These are phyloP conservation scores for Lycia hirtaria DNA, from an alignment of 2,888 invertebrate species.

Conservation along the genomic window DNA sequence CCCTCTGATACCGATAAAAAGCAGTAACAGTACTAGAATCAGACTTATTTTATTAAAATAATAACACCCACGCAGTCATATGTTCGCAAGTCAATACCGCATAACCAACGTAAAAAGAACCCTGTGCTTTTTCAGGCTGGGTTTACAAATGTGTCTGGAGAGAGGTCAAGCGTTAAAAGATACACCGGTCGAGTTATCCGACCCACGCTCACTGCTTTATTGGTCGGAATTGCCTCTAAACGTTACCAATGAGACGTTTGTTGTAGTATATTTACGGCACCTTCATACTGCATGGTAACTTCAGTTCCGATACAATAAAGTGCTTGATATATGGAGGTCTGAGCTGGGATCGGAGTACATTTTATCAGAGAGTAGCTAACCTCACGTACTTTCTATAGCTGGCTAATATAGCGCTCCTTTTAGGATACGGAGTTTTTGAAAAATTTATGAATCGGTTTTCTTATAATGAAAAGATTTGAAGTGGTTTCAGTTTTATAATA, in stretches of 20 bases:
- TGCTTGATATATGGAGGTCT: constrained; percentile 65
- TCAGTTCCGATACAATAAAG: constrained; percentile 68
- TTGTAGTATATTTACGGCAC: constrained; percentile 79
- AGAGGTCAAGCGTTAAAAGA: constrained; percentile 52
- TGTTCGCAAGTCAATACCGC: constrained; percentile 66
- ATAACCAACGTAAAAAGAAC: constrained; percentile 32
- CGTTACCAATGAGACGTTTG: constrained; percentile 81
- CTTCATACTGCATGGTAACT: constrained; percentile 59
- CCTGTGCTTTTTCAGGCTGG: constrained; percentile 22
- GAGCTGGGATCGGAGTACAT: constrained; percentile 25
- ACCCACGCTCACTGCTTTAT: constrained; percentile 81
- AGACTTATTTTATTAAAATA: constrained; percentile 64
- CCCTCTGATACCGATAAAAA: constrained; percentile 32
- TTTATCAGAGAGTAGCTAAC: constrained; percentile 19
- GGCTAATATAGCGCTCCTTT: neutral
- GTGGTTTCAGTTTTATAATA: no score
- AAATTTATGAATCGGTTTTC: no score
- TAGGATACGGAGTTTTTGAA: neutral
- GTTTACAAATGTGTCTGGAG: constrained; percentile 42
- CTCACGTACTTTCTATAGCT: constrained; percentile 5
- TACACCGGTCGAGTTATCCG: constrained; percentile 62
- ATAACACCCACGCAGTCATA: constrained; percentile 69
- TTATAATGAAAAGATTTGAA: no score
- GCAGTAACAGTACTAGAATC: constrained; percentile 49
- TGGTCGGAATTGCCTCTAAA: constrained; percentile 82